Conservation (phyloP, 2,888 invertebrate species). For the Plagiodera versicolora region DNA sequence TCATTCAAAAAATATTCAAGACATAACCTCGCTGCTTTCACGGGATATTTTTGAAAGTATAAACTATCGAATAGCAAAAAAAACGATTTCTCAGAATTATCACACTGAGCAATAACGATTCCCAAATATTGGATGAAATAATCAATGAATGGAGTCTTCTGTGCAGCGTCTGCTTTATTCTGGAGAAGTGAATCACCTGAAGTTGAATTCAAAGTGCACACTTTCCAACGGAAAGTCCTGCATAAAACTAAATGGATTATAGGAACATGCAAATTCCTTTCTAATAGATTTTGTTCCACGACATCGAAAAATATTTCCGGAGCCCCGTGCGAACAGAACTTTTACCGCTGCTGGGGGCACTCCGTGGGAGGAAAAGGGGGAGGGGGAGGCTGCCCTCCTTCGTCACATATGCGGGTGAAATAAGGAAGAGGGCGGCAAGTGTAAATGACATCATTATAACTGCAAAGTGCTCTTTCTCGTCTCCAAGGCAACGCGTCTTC, state of each 20-base stretch:
- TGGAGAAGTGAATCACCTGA: no score
- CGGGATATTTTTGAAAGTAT: no score
- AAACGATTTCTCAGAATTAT: no score
- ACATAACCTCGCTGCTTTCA: no score
- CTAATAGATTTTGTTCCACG: conserved; percentile 42
- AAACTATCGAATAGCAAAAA: no score
- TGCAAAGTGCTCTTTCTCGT: conserved; percentile 57
- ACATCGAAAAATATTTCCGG: conserved; percentile 21
- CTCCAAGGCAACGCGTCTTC: conserved; percentile 54
- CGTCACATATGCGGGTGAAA: conserved; percentile 52
- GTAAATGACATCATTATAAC: conserved; percentile 60
- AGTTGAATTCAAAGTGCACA: no score
- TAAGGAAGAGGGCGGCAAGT: conserved; percentile 55
- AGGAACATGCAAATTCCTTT: conserved; percentile 39
- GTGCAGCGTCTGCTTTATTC: no score
- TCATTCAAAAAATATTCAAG: no score
- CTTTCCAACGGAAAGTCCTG: no score
- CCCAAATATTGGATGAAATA: no score
- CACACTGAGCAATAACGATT: no score
- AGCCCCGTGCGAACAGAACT: neutral
- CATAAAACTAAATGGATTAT: conserved; percentile 9
- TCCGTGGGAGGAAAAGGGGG: conserved; percentile 20
- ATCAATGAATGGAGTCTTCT: no score
- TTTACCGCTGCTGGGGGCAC: neutral
- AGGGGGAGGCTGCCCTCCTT: conserved; percentile 25